These are phyloP conservation scores for Cetoscarus ocellatus DNA, from an alignment of 2,797 vertebrate genomes.

Conservation along the genomic window DNA sequence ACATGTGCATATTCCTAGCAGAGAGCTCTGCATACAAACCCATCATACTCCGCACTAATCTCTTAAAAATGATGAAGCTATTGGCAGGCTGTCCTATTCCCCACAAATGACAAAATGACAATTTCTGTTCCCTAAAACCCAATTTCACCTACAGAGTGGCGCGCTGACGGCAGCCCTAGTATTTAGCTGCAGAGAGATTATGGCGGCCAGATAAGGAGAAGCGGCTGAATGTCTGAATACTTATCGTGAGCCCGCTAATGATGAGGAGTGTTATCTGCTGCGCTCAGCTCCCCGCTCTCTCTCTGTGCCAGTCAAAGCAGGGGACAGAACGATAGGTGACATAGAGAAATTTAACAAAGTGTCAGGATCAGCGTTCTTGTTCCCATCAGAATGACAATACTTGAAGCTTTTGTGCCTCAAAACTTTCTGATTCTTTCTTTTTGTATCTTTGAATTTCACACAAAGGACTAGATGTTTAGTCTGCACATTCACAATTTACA, in stretches of 20 bases:
- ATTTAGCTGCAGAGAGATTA: conserved; percentile 76
- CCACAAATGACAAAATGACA: conserved; percentile 49
- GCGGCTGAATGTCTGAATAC: conserved; percentile 76
- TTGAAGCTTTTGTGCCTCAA: conserved; percentile 24
- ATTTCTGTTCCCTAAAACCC: conserved; percentile 47
- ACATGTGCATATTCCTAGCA: conserved; percentile 24
- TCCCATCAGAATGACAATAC: conserved; percentile 31
- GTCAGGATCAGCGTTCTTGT: conserved; percentile 53
- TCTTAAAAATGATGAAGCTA: conserved; percentile 54
- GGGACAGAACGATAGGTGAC: conserved; percentile 50
- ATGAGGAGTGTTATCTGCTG: conserved; percentile 79
- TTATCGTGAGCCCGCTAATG: conserved; percentile 78
- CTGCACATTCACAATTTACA: neutral
- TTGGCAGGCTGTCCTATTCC: conserved; percentile 42
- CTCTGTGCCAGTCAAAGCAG: conserved; percentile 58
- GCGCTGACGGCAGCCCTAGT: conserved; percentile 60
- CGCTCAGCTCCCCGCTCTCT: conserved; percentile 62
- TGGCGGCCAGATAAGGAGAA: conserved; percentile 74
- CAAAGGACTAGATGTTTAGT: conserved; percentile 14
- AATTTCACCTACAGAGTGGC: conserved; percentile 55
- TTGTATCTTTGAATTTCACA: conserved; percentile 1
- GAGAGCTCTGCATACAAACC: conserved; percentile 35
- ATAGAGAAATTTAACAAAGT: conserved; percentile 48
- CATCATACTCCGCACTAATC: conserved; percentile 55
- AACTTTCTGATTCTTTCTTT: conserved; percentile 21